Evolutionary conservation across 2,113 vertebrate genomes (phyloP), one percentile per base, ranked within the genome.

Genomic region (Nycticebus coucang): DNA sequence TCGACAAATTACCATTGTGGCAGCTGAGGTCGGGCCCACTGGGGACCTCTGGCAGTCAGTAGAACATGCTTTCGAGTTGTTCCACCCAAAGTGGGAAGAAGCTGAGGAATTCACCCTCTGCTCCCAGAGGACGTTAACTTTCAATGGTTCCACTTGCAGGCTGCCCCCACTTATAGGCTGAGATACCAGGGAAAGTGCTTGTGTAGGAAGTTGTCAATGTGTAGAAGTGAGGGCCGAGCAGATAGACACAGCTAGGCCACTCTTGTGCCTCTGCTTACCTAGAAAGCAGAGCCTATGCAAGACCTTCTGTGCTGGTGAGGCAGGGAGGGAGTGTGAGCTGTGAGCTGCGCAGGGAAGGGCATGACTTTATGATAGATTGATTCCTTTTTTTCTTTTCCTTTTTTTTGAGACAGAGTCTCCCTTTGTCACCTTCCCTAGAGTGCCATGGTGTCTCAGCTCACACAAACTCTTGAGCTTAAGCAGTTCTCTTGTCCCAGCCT

Each of bases 141-240:
- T 14, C 13, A 35, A 53, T 22, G 3, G 35, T 33, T 18, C 87
- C 7, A 50, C 8, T 50, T 50, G 45, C 28, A 17, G 10, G 3
- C n/a, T 37, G 5, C 15, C 7, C 13, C 9, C 9, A 19, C 7
- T 6, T 3, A 1, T 22, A 41, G n/a, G 28, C 21, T 24, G 57
- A 86, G 60, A 41, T 1, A 37, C 11, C 53, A 53, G 64, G 80
- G 33, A 28, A 57, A 9, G 10, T 33, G 37, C 35, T 55, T 14
- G 77, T 13, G 37, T 26, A 50, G 45, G 53, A 91, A 77, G 45
- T 18, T 14, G 3, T 17, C 15, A 7, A 24, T 22, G 9, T 28
- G 10, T 15, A n/a, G 66, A 89, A 66, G 41, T 30, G 86, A 82
- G 33, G 13, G 9, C 7, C 26, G 1, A 55, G 37, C 26, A 28